These are phyloP conservation scores for Peromyscus polionotus DNA, from an alignment of 2,113 vertebrate species.

Conservation along the genomic window DNA sequence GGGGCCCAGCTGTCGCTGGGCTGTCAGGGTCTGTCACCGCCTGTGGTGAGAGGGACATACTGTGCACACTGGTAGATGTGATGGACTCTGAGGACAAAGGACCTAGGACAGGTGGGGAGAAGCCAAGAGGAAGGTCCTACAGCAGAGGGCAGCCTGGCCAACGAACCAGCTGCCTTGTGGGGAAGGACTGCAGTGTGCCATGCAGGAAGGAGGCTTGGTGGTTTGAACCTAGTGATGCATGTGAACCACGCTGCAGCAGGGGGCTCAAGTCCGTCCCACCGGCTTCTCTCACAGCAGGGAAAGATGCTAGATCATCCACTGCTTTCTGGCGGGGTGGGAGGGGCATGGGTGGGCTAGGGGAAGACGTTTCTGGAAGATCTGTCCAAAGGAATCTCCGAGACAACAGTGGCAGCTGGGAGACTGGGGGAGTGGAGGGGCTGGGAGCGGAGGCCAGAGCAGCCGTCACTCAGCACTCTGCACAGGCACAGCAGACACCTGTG, in stretches of 20 bases:
- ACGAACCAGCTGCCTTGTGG: not conserved
- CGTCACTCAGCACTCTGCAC: not conserved
- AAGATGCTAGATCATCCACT: not conserved
- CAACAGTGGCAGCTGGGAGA: not conserved
- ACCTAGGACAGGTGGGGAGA: not conserved
- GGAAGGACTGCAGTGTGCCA: rapidly evolving
- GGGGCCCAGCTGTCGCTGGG: not conserved
- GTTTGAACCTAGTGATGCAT: not conserved
- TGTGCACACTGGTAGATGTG: no score
- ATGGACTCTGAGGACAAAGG: not conserved
- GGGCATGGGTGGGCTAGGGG: not conserved
- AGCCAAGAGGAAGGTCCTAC: not conserved
- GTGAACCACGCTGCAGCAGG: rapidly evolving
- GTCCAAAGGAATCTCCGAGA: not conserved
- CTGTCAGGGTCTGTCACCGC: not conserved
- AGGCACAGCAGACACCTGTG: not conserved
- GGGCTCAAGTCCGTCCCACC: not conserved
- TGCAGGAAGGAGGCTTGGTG: not conserved
- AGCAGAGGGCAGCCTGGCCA: not conserved
- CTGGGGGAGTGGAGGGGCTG: not conserved
- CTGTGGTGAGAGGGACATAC: not conserved
- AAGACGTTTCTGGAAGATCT: no score
- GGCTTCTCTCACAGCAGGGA: not conserved
- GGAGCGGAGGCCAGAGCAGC: not conserved
- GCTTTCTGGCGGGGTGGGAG: not conserved